Evolutionary conservation across 2,113 vertebrate genomes (phyloP).

Genomic region (Ophthalmolycus amberensis): DNA sequence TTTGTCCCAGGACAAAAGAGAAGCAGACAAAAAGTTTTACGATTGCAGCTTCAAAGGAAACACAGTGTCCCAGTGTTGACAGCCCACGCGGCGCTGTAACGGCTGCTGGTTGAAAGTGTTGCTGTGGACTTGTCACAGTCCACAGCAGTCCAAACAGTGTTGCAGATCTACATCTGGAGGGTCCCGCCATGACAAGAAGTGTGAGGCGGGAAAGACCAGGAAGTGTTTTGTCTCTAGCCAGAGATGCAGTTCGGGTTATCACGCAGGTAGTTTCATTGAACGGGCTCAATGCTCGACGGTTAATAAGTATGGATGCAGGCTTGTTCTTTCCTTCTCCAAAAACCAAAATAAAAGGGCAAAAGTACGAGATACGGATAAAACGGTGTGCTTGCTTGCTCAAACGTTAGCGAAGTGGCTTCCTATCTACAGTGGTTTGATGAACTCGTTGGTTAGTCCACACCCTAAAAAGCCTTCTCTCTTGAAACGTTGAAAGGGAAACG

Average conservation of each 20-base stretch:
- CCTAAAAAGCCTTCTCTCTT: neutral
- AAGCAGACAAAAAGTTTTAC: constrained; percentile 31
- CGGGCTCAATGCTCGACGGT: neutral
- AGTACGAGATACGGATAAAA: neutral
- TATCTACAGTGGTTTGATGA: neutral
- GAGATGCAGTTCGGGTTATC: neutral
- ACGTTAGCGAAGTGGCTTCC: neutral
- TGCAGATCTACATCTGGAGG: no score
- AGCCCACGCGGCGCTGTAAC: neutral
- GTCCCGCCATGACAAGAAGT: no score
- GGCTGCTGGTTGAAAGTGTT: neutral
- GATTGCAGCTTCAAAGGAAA: constrained; percentile 32
- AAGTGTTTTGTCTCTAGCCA: neutral
- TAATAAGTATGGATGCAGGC: no score
- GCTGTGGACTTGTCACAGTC: neutral
- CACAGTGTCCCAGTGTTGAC: constrained; percentile 2
- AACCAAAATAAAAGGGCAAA: neutral
- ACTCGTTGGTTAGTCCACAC: neutral
- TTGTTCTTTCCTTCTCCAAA: neutral
- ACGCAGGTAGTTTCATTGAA: neutral
- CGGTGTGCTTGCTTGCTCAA: neutral
- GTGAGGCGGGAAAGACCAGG: no score
- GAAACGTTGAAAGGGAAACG: neutral
- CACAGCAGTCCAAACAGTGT: neutral
- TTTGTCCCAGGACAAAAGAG: constrained; percentile 38